Evolutionary conservation across 2,888 invertebrate genomes (phyloP).

Genomic region (Pimpla rufipes): DNA sequence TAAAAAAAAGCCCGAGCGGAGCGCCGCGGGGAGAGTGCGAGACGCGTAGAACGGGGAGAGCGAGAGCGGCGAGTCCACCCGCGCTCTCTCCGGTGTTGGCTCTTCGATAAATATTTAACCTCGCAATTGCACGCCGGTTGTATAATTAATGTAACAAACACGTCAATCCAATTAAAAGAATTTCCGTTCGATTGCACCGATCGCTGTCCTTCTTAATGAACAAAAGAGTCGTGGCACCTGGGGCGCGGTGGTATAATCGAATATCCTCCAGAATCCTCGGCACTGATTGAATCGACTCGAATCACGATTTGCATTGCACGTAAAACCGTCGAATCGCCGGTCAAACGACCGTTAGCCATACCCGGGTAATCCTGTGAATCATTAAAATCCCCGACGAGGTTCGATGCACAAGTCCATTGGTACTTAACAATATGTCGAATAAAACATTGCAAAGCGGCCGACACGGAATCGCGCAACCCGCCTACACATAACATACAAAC

Average conservation of each 20-base stretch:
- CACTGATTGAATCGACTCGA: background rate
- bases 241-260: background rate
- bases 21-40: background rate
- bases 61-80: background rate
- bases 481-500: background rate
- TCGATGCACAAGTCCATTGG: background rate
- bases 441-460: background rate
- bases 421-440: background rate
- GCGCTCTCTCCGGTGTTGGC: background rate
- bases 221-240: background rate
- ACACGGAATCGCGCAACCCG: background rate
- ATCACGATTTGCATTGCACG: background rate
- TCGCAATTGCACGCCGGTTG: conserved; percentile 1
- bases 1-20: background rate
- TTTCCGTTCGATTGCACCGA: background rate
- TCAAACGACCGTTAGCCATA: too few relatives aligned
- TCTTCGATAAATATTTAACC: conserved; percentile 32
- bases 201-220: background rate
- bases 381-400: background rate
- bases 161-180: background rate
- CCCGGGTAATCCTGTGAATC: too few relatives aligned
- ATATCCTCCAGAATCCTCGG: background rate
- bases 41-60: background rate
- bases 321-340: background rate
- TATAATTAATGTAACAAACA: background rate